phyloP scores from a whole-genome alignment of 92 coral and sea anemone genomes.

The Parazoanthus atlanticus region DNA sequence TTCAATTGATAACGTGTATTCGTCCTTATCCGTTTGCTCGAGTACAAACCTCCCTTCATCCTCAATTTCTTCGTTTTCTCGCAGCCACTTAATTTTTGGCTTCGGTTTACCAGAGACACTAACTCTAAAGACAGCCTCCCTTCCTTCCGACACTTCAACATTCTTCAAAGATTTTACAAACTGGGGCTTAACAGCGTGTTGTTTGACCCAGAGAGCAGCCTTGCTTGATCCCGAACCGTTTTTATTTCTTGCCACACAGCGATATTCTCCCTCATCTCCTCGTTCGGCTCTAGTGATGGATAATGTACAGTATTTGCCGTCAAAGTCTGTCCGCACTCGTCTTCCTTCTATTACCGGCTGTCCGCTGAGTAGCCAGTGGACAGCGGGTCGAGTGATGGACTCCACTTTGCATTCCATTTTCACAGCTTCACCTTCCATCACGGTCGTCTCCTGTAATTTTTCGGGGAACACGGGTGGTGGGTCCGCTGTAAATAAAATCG shows the following conservation, averaged over 20 bases:
- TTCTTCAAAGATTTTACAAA: conserved; percentile 73
- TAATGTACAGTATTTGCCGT: conserved; percentile 71
- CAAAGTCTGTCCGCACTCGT: conserved; percentile 71
- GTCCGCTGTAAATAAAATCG: conserved; percentile 21
- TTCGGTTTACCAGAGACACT: conserved; percentile 76
- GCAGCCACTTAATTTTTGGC: conserved; percentile 82
- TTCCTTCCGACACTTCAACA: conserved; percentile 76
- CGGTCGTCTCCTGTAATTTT: conserved; percentile 80
- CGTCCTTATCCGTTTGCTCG: conserved; percentile 69
- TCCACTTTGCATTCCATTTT: conserved; percentile 78
- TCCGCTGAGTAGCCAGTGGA: conserved; percentile 88
- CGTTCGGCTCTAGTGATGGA: conserved; percentile 66
- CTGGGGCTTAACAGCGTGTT: conserved; percentile 68
- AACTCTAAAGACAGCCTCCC: conserved; percentile 78
- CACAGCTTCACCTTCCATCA: conserved; percentile 73
- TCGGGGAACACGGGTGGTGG: conserved; percentile 78
- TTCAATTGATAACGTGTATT: conserved; percentile 70
- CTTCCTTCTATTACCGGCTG: conserved; percentile 74
- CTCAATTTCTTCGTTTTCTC: conserved; percentile 66
- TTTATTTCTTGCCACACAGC: conserved; percentile 83
- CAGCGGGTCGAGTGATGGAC: conserved; percentile 71
- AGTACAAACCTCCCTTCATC: conserved; percentile 69
- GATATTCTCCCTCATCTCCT: conserved; percentile 87
- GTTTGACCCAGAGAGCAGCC: conserved; percentile 78
- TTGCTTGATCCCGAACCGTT: conserved; percentile 80